A percentile compares a stretch with the other conserved stretches of the same genome.
Evolutionary conservation across 1,140 invertebrate species (phyloP).

Genomic region (Drosophila pachea): DNA sequence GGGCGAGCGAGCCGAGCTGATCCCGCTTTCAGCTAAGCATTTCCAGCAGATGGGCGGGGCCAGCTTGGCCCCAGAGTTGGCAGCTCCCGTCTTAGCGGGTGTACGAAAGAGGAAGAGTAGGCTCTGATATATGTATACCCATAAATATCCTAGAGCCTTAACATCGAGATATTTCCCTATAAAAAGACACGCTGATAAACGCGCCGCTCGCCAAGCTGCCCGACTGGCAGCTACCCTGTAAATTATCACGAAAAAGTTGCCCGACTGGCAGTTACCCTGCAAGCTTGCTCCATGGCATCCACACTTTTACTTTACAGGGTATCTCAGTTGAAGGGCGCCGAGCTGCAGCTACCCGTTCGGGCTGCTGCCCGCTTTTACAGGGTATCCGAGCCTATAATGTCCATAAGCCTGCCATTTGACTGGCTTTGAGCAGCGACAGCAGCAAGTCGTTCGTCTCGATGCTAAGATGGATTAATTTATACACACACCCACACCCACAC

Average conservation of each 20-base stretch:
- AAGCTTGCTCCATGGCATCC: too few species aligned
- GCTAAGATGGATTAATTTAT: conserved; percentile 12
- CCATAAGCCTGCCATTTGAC: neutral
- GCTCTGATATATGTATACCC: neutral
- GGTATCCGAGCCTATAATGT: neutral
- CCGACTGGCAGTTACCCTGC: neutral
- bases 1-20: neutral
- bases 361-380: neutral
- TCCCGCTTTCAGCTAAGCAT: too few species aligned
- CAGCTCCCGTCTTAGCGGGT: too few species aligned
- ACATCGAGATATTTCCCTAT: too few species aligned
- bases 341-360: too few species aligned
- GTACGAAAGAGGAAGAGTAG: neutral
- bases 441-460: neutral
- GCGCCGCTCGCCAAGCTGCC: neutral
- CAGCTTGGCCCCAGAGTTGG: too few species aligned
- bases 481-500: neutral
- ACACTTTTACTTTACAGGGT: too few species aligned
- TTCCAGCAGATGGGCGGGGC: too few species aligned
- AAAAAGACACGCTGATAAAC: too few species aligned
- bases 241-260: neutral
- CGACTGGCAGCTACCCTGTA: neutral
- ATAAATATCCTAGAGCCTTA: neutral
- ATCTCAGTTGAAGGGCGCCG: too few species aligned
- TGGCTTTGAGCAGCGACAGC: conserved; percentile 1